Evolutionary conservation across 2,888 invertebrate species (phyloP).

Genomic region (Pseudoips prasinana): DNA sequence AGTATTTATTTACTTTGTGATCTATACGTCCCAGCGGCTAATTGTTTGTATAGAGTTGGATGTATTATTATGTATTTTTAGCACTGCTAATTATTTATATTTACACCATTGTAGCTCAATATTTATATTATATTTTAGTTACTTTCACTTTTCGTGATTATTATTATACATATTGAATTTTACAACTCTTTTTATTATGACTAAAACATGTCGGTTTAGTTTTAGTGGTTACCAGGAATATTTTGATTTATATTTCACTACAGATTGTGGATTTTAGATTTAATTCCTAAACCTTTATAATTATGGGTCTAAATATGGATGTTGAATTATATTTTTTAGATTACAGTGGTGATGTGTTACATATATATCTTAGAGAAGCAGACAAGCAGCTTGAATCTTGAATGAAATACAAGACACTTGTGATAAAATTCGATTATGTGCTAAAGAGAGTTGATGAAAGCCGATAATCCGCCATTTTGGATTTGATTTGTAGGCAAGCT

Average conservation of each 20-base stretch:
- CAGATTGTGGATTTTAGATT: constrained; percentile 10
- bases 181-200: constrained; percentile 3
- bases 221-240: constrained; percentile 28
- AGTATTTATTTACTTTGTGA: constrained; percentile 14
- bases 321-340: no score
- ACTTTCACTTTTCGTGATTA: constrained; percentile 3
- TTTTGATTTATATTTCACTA: constrained; percentile 7
- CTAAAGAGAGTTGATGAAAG: no score
- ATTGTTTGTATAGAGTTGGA: constrained; percentile 10
- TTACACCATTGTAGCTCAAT: not conserved
- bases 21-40: constrained; percentile 23
- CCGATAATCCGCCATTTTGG: no score
- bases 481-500: no score
- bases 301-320: no score
- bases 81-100: not conserved
- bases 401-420: no score
- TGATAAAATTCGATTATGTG: no score
- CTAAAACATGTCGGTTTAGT: constrained; percentile 6
- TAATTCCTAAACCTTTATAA: no score
- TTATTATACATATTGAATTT: no score
- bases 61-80: not conserved
- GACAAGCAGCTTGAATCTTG: no score
- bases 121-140: constrained; percentile 1
- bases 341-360: no score
- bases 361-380: no score